Base-by-base conservation (phyloP, 2,797 vertebrate species). In the Tokudaia tokunoshimensis region DNA sequence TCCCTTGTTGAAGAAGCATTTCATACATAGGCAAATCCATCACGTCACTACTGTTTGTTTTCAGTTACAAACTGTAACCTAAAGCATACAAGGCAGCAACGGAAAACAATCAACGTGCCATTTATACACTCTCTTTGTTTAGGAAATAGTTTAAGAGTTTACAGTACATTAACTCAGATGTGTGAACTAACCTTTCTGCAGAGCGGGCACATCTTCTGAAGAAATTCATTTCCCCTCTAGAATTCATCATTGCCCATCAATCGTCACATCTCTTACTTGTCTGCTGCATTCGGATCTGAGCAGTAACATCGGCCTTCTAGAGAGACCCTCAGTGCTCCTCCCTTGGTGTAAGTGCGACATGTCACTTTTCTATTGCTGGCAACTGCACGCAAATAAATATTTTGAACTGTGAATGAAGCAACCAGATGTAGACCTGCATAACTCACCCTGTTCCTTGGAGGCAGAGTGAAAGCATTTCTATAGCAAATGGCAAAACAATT, bases 1-100 rank as follows among this genome's bases (percentile, higher is more conserved):
- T 98, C 97, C 97, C 96, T 98, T 97, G 97, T 97, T 98, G 97
- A n/a, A 15, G 97, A 98, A 98, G 97, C 96, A 97, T 98, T 98
- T 98, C 97, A 97, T 96, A 98, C 97, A 98, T 94, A 98, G 97
- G 96, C 89, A 98, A 98, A 98, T 98, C 95, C 96, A 98, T 98
- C 98, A 97, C 94, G 85, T 94, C 24, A 75, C 95, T 97, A 93
- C 94, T 97, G 97, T 97, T 98, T 97, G 95, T 97, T 98, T 98
- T 97, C 95, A 96, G 95, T 6, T 19, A 97, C 91, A 98, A 97
- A 81, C 89, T 97, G 96, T 91, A 98, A 98, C 89, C 75, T 96
- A 97, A 97, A 94, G 92, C 50, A 96, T 93, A 97, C 95, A 79
- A 94, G 88, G 95, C 89, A 91, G 96, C 95, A 89, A 96, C 89